Conservation (phyloP, 2,797 vertebrate genomes). For the Diceros bicornis region DNA sequence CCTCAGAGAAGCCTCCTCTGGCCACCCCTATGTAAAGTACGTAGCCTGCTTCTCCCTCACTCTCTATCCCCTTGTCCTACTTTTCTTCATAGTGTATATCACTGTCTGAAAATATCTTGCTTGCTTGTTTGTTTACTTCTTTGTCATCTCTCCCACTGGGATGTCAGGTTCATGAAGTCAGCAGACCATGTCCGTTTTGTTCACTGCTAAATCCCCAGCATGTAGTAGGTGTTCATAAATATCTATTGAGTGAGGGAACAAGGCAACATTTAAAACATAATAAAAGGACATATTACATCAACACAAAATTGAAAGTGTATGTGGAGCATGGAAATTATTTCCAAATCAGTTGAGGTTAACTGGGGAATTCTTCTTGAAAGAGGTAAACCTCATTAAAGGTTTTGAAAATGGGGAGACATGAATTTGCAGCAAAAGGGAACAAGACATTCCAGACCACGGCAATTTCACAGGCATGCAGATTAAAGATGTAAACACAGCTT, state of each 20-base stretch:
- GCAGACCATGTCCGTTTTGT: neutral
- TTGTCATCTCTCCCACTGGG: neutral
- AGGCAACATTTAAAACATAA: neutral
- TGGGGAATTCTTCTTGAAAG: neutral
- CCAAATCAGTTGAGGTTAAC: neutral
- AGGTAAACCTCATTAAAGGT: neutral
- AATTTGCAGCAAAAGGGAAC: neutral
- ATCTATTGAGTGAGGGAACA: neutral
- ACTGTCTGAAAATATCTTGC: neutral
- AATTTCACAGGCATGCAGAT: neutral
- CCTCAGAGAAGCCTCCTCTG: neutral
- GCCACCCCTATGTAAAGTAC: neutral
- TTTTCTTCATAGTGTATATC: neutral
- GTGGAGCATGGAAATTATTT: neutral
- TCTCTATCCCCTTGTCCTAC: neutral
- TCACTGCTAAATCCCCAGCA: neutral
- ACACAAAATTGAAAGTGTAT: conserved; percentile 28
- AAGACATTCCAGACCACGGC: neutral
- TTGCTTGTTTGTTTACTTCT: neutral
- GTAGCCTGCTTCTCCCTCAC: neutral
- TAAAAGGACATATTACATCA: neutral
- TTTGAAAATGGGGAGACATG: neutral
- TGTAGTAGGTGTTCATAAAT: neutral
- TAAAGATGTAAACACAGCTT: conserved; percentile 33
- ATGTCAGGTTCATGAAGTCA: neutral